phyloP scores from a whole-genome alignment of 2,888 invertebrate species.

The Morpho helenor region DNA sequence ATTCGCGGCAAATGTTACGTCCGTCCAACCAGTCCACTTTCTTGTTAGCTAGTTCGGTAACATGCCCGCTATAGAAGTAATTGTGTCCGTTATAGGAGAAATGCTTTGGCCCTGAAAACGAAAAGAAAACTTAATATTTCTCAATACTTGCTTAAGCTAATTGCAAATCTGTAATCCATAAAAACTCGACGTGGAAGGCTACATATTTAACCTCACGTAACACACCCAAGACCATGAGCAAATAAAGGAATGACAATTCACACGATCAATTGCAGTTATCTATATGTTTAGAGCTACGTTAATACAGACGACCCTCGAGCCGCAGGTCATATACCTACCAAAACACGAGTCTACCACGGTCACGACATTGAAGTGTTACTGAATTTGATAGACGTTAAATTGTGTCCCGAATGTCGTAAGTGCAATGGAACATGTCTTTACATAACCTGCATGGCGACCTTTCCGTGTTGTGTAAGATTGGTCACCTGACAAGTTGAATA shows the following conservation, averaged over 20 bases:
- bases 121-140: conserved; percentile 2
- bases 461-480: conserved; percentile 34
- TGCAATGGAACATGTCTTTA: conserved; percentile 38
- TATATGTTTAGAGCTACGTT: conserved; percentile 32
- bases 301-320: conserved; percentile 41
- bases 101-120: conserved; percentile 89
- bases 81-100: conserved; percentile 92
- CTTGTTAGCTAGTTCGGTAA: conserved; percentile 86
- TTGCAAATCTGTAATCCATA: not conserved
- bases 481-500: conserved; percentile 18
- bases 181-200: conserved; percentile 21
- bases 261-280: conserved; percentile 28
- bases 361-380: conserved; percentile 61
- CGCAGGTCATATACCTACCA: conserved; percentile 50
- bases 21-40: conserved; percentile 95
- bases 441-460: conserved; percentile 50
- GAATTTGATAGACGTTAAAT: conserved; percentile 47
- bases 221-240: conserved; percentile 29
- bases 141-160: too few species aligned
- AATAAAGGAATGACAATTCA: conserved; percentile 35
- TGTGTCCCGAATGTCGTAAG: conserved; percentile 43
- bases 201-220: conserved; percentile 34
- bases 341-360: conserved; percentile 43
- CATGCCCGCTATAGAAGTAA: conserved; percentile 92
- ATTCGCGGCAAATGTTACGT: conserved; percentile 93